A percentile compares a stretch with the other conserved stretches of the same genome.
Evolutionary conservation across 2,113 vertebrate genomes (phyloP).

Genomic region (Candoia aspera): DNA sequence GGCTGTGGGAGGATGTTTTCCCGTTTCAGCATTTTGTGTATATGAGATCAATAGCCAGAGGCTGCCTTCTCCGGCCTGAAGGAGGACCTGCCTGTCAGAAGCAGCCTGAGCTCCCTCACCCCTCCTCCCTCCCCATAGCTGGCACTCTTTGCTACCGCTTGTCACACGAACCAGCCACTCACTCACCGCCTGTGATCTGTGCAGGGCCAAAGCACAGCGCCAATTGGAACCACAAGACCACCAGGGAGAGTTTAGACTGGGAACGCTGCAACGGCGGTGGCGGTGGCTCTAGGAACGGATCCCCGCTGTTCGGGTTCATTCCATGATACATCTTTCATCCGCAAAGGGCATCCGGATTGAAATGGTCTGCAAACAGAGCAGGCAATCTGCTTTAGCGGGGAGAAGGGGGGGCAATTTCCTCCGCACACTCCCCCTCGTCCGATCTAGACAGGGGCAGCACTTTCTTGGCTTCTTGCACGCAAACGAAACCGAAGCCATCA

Average conservation of each 20-base stretch:
- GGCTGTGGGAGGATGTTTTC: slow-evolving; percentile 13
- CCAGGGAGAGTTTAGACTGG: slow-evolving; percentile 62
- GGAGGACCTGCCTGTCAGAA: not conserved
- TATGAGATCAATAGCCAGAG: slow-evolving; percentile 11
- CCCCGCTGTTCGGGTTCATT: slow-evolving; percentile 71
- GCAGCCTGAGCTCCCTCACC: not conserved
- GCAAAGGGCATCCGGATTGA: slow-evolving; percentile 71
- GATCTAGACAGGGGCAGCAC: not conserved
- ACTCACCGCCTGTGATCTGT: slow-evolving; percentile 76
- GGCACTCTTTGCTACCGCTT: not conserved
- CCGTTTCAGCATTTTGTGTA: slow-evolving; percentile 17
- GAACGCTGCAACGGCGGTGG: slow-evolving; percentile 48
- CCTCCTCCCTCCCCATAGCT: not conserved
- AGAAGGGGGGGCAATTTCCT: not conserved
- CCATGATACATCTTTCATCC: slow-evolving; percentile 80
- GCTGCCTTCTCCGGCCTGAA: not conserved
- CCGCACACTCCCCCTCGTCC: not conserved
- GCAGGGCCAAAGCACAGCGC: slow-evolving; percentile 72
- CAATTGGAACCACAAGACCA: slow-evolving; percentile 70
- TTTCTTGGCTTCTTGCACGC: not conserved
- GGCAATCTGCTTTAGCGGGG: not conserved
- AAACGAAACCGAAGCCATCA: not conserved
- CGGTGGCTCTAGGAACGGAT: slow-evolving; percentile 61
- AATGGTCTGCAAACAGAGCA: slow-evolving; percentile 66
- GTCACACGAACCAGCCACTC: slow-evolving; percentile 53